A percentile compares a stretch with the other conserved stretches of the same genome.
Evolutionary conservation across 2,888 invertebrate genomes (phyloP).

Genomic region (Orchesellides sinensis): DNA sequence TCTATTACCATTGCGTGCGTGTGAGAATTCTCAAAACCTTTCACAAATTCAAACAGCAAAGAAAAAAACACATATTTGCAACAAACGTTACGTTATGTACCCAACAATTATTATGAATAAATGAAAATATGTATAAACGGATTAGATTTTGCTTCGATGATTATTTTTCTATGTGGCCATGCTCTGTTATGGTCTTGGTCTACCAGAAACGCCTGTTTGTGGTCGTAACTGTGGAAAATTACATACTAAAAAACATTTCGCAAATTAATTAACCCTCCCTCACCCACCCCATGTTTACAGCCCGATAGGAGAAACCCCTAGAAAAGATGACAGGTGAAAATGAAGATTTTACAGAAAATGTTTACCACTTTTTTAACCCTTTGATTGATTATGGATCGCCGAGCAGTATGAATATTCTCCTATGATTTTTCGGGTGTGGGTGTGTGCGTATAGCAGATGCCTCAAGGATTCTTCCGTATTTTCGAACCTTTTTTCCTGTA

Average conservation of each 20-base stretch:
- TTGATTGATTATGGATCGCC: neutral
- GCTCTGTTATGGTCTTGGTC: neutral
- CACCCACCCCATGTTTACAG: neutral
- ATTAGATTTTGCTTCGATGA: neutral
- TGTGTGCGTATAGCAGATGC: neutral
- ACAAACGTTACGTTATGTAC: neutral
- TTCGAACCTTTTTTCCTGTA: slow-evolving; percentile 26
- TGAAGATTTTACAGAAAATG: neutral
- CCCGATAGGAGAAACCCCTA: neutral
- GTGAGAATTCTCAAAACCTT: slow-evolving; percentile 19
- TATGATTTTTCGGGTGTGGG: neutral
- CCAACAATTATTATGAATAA: neutral
- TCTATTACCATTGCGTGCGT: no score
- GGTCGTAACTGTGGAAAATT: neutral
- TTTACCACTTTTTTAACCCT: slow-evolving; percentile 18
- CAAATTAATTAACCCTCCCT: slow-evolving; percentile 22
- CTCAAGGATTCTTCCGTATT: neutral
- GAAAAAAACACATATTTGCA: slow-evolving; percentile 7
- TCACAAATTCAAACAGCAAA: slow-evolving; percentile 31
- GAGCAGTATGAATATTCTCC: neutral
- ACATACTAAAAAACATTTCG: slow-evolving; percentile 12
- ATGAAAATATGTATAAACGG: neutral
- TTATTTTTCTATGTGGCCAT: neutral
- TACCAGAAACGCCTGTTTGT: neutral
- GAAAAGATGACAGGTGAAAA: neutral